phyloP scores from a whole-genome alignment of 2,888 invertebrate genomes.

The Rhopalosiphum nymphaeae region DNA sequence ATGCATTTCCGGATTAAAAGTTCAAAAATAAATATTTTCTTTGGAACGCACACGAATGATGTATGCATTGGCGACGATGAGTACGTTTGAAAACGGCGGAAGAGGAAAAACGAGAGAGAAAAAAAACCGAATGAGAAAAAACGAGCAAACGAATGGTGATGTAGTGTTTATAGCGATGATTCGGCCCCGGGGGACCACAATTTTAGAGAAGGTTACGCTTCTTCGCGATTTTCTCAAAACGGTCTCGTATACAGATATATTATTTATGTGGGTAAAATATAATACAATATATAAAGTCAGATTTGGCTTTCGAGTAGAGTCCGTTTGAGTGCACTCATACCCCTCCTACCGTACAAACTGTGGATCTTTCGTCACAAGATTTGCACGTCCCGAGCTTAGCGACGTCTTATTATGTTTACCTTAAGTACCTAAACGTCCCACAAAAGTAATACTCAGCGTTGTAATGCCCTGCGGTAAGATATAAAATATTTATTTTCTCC shows the following conservation, averaged over 20 bases:
- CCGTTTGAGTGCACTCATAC: not conserved
- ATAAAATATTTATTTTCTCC: not conserved
- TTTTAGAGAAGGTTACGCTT: not conserved
- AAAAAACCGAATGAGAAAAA: not conserved
- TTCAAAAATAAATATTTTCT: slow-evolving; percentile 6
- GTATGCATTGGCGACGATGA: not conserved
- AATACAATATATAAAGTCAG: not conserved
- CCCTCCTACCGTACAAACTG: not conserved
- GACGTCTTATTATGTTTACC: not conserved
- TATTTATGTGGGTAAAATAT: not conserved
- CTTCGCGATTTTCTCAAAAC: not conserved
- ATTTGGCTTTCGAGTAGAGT: not conserved
- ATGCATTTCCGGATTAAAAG: not conserved
- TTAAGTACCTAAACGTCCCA: not conserved
- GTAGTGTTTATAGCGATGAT: not conserved
- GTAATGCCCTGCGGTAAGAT: not conserved
- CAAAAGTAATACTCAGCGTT: not conserved
- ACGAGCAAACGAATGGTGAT: not conserved
- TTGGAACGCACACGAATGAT: not conserved
- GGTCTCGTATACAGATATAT: not conserved
- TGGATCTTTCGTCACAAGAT: not conserved
- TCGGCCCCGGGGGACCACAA: not conserved
- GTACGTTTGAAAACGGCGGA: not conserved
- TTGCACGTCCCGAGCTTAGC: not conserved
- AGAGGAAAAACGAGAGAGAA: not conserved